Evolutionary conservation across 1,140 invertebrate genomes (phyloP).

Genomic region (Anoplolepis gracilipes): DNA sequence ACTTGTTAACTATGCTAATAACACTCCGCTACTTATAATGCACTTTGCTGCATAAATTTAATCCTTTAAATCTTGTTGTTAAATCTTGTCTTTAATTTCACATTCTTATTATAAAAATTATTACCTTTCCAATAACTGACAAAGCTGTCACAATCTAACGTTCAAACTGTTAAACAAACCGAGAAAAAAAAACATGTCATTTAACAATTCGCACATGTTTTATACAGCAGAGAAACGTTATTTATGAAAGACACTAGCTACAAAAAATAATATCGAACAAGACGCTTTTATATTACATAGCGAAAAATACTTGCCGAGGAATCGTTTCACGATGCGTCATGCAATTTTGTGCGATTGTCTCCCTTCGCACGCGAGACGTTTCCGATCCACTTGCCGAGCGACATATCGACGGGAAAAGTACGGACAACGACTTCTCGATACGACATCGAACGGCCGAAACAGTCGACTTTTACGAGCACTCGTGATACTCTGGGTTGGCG

Average conservation of each 20-base stretch:
- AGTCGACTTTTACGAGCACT: conserved; percentile 54
- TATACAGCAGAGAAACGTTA: not conserved
- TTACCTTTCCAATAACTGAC: not conserved
- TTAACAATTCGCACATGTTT: not conserved
- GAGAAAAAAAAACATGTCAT: not conserved
- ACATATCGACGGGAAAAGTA: conserved; percentile 49
- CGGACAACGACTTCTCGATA: conserved; percentile 49
- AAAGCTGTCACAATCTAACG: not conserved
- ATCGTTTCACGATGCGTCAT: conserved; percentile 26
- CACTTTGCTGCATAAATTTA: conserved; percentile 24
- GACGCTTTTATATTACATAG: not conserved
- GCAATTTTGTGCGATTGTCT: conserved; percentile 36
- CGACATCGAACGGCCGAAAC: conserved; percentile 52
- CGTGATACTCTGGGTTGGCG: conserved; percentile 18
- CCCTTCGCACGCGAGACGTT: conserved; percentile 11
- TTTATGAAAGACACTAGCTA: not conserved
- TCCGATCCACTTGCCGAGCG: conserved; percentile 37
- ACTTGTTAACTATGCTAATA: conserved; percentile 46
- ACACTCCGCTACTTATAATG: not conserved
- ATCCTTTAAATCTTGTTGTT: conserved; percentile 7
- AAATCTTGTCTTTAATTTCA: conserved; percentile 19
- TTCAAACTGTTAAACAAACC: not conserved
- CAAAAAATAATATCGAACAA: not conserved
- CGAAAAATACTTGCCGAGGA: conserved; percentile 18
- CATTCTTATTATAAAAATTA: not conserved